These are phyloP conservation scores for Ecliptopera silaceata DNA, from an alignment of 2,888 invertebrate genomes.

Conservation along the genomic window DNA sequence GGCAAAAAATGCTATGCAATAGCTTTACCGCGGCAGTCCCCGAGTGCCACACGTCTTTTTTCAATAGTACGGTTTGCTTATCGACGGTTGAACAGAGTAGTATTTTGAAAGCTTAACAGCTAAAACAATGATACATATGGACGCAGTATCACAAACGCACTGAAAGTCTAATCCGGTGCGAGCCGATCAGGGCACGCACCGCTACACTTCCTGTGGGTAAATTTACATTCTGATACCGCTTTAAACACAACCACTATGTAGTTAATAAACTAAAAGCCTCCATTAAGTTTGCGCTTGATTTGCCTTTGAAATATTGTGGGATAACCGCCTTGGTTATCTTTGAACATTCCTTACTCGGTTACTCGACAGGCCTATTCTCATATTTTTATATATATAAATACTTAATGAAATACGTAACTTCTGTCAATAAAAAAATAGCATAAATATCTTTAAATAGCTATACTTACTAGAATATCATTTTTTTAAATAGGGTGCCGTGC, in stretches of 20 bases:
- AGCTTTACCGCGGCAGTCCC: too few species aligned
- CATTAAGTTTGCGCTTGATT: background rate
- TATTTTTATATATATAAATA: too few species aligned
- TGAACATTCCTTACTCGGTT: too few species aligned
- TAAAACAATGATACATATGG: constrained; percentile 58
- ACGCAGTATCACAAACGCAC: constrained; percentile 64
- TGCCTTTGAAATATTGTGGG: background rate
- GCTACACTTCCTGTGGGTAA: constrained; percentile 48
- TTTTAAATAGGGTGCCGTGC: too few species aligned
- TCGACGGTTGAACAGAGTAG: background rate
- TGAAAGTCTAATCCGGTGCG: constrained; percentile 66
- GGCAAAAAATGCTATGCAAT: too few species aligned
- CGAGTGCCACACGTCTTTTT: too few species aligned
- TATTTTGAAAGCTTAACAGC: constrained; percentile 31
- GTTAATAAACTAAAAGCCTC: background rate
- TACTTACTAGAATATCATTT: too few species aligned
- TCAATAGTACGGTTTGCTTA: background rate
- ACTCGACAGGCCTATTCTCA: too few species aligned
- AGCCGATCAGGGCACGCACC: constrained; percentile 66
- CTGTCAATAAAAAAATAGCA: too few species aligned
- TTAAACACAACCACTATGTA: background rate
- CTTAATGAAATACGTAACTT: too few species aligned
- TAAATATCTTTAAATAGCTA: too few species aligned
- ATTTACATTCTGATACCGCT: constrained; percentile 64
- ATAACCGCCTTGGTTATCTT: too few species aligned